Conservation (phyloP, 2,113 vertebrate genomes). For the Anarhynchus alexandrinus region DNA sequence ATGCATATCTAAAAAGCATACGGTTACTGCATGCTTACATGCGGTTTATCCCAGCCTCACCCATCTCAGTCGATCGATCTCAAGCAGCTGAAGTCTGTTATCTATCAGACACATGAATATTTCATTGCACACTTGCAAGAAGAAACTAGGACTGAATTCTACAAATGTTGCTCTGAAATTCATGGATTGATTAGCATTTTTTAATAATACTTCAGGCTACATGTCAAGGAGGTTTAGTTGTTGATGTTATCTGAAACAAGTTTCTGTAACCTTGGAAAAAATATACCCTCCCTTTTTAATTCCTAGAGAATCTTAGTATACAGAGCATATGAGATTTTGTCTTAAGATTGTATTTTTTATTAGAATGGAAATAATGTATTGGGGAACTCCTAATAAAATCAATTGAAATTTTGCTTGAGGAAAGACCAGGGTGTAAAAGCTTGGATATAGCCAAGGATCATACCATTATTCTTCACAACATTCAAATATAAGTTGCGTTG, state of each 20-base stretch:
- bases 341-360: background rate
- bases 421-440: background rate
- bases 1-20: background rate
- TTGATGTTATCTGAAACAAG: background rate
- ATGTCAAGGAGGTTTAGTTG: background rate
- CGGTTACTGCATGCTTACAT: background rate
- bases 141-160: background rate
- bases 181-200: background rate
- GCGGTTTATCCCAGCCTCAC: background rate
- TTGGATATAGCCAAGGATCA: background rate
- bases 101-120: background rate
- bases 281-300: background rate
- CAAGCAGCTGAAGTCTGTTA: background rate
- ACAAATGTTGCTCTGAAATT: background rate
- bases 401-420: background rate
- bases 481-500: background rate
- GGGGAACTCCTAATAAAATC: background rate
- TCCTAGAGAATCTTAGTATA: background rate
- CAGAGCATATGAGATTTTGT: background rate
- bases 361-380: background rate
- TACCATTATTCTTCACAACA: background rate
- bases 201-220: background rate
- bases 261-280: background rate
- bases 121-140: background rate
- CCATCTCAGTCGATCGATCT: rapidly evolving